phyloP scores from a whole-genome alignment of 2,113 vertebrate genomes.

The Orientallactaga bullata region DNA sequence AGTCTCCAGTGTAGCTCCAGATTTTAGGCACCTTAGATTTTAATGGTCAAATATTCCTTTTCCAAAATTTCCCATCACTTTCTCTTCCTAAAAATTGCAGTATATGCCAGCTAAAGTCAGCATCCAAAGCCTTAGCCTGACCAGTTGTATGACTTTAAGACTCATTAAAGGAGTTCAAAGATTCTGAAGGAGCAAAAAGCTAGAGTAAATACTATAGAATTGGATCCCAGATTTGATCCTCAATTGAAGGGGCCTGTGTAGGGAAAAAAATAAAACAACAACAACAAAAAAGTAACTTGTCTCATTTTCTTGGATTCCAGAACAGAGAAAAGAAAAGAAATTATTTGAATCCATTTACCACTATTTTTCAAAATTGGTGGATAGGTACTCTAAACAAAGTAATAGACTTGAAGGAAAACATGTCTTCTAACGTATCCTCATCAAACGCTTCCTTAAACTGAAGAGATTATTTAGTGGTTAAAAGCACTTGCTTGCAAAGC shows the following conservation, averaged over 20 bases:
- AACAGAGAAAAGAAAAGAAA: background rate
- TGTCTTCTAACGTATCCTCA: slow-evolving; percentile 20
- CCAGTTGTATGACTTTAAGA: background rate
- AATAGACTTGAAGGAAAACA: background rate
- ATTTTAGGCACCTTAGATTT: background rate
- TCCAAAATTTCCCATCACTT: background rate
- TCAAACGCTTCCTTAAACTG: background rate
- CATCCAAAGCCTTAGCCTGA: background rate
- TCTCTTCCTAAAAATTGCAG: slow-evolving; percentile 4
- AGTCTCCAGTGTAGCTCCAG: background rate
- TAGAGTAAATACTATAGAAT: background rate
- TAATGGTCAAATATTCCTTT: slow-evolving; percentile 19
- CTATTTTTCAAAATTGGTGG: background rate
- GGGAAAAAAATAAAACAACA: background rate
- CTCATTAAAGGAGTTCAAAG: background rate
- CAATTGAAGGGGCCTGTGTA: background rate
- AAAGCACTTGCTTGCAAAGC: no score
- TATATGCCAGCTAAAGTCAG: background rate
- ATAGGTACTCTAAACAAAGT: background rate
- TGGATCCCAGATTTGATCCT: background rate
- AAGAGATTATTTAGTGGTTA: no score
- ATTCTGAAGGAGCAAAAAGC: slow-evolving; percentile 24
- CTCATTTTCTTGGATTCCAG: background rate
- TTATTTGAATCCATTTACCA: background rate
- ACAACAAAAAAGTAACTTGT: background rate